phyloP scores from a whole-genome alignment of 2,113 vertebrate genomes.

The Sinocyclocheilus anshuiensis region DNA sequence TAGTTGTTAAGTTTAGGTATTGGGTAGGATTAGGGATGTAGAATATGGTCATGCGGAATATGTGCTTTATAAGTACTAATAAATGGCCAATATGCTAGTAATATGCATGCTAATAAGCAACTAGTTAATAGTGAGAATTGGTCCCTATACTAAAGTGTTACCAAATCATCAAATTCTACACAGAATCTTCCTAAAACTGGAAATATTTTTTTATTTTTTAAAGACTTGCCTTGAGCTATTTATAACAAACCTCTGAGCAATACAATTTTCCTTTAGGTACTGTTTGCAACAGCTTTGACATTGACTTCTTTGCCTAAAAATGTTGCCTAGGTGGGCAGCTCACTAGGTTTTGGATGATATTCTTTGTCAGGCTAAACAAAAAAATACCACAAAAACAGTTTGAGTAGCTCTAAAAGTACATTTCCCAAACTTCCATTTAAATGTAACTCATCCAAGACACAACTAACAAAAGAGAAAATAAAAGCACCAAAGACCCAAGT shows the following conservation, averaged over 20 bases:
- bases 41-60: no score
- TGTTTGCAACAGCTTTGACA: background rate
- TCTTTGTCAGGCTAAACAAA: background rate
- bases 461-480: constrained; percentile 8
- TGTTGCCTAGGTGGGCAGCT: background rate
- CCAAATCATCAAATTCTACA: no score
- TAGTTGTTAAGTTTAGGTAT: no score
- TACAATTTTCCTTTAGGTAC: background rate
- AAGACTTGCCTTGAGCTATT: background rate
- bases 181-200: background rate
- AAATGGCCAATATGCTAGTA: no score
- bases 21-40: no score
- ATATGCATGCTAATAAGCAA: no score
- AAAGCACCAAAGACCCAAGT: background rate
- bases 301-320: background rate
- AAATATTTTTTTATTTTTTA: background rate
- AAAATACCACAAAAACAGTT: background rate
- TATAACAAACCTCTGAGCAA: background rate
- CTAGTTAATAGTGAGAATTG: no score
- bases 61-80: no score
- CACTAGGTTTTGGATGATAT: background rate
- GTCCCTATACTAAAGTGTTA: no score
- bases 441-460: constrained; percentile 42
- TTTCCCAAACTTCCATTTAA: constrained; percentile 37
- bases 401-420: background rate